Evolutionary conservation across 2,113 vertebrate genomes (phyloP), one percentile per base, ranked within the genome.

Genomic region (Tetrax tetrax): DNA sequence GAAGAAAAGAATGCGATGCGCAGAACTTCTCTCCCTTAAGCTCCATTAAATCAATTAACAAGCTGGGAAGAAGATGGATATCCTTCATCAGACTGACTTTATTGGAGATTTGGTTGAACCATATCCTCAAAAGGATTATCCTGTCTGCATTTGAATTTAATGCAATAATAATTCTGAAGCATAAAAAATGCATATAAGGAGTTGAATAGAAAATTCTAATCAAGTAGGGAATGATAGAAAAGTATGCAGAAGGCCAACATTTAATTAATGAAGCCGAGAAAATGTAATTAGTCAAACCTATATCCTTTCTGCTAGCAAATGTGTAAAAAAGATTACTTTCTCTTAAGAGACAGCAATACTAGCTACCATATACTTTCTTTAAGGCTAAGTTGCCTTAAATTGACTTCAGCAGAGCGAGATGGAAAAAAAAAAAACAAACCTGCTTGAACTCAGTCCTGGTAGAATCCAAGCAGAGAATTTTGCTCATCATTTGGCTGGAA

Each of bases 1-100:
- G 54, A 60, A 78, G 35, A 78, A 28, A 61, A 91, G 18, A 35
- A 59, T 78, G 74, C 75, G 38, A 60, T 63, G 16, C 35, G 64
- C 14, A 82, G 37, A 87, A 91, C 16, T 94, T 6, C 12, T 87
- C 21, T 93, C 35, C 60, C 56, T 84, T 72, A 90, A 91, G 41
- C 17, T 72, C 41, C 56, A 76, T 68, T 95, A 85, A 90, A 93
- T 84, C 84, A 94, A 59, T 88, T 93, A 95, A 87, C 19, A 85
- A 79, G 10, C 45, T 82, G 24, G 12, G 83, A 10, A 75, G 65
- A 92, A 82, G 78, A 87, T 85, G 48, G 65, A 68, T 93, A 60
- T 84, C 45, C 13, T 89, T 91, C 41, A 56, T 92, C 38, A 68
- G 48, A 60, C 24, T 84, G 41, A 60, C 76, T 77, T 81, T 78